Base-by-base conservation (phyloP, 2,888 invertebrate species). In the Caenorhabditis doughertyi region DNA sequence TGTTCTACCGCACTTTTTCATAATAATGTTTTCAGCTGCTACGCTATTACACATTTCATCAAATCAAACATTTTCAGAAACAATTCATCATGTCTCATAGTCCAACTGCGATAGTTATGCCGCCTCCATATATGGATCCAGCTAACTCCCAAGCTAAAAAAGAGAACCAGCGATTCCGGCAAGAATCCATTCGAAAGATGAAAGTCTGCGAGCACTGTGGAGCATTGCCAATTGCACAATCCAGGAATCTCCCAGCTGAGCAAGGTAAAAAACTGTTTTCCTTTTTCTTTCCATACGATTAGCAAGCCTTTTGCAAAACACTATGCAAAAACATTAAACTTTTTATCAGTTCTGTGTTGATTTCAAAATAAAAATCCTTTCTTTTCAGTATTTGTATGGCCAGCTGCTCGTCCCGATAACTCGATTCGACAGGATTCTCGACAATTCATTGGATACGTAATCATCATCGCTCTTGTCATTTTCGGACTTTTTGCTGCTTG, bases 391-490 rank as follows among this genome's bases (percentile, higher is more conserved):
- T 77, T 83, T 27, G 81, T 86, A 51, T 87, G 86, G 84, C 87
- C 87, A 29, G 85, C 87, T 25, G 85, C 84, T 51, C 85, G 87
- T 21, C 87, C 87, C 1, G 67, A 65, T 47, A 84, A 85, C 56
- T 84, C 83, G 44, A 85, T 87, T 56, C 84, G 79, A 11, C 87
- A 85, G 32, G 84, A 86, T 42, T 81, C 83, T 25, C 55, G 74
- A n/a, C 81, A 81, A 55, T 87, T 87, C 81, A 84, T 87, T 53
- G 84, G 87, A 47, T 87, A 86, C 51, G 83, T 87, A 1, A 47
- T 87, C 39, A 58, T 87, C 23, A 87, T 87, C 44, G 87, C 87
- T 9, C 65, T 87, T 29, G 85, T 87, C 23, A 86, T 87, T 49
- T 87, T 87, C 67, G 76, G 80, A 21, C 73, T 85, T 27, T 86